Evolutionary conservation across 2,113 vertebrate genomes (phyloP), one percentile per base, ranked within the genome.

Genomic region (Carettochelys insculpta): DNA sequence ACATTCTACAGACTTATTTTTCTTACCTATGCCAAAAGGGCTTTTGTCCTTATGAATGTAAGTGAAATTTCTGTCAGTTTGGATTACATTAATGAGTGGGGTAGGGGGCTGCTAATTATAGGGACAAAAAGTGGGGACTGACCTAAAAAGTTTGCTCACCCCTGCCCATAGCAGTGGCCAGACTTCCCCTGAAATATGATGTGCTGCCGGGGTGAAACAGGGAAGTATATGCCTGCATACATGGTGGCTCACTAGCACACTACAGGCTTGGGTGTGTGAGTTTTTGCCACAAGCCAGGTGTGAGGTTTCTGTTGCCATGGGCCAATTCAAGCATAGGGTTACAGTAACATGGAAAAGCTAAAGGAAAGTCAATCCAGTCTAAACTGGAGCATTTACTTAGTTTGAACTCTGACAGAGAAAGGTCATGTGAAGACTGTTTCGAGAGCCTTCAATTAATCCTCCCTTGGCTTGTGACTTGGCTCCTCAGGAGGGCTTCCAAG

Each of bases 101-200:
- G n/a, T n/a, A n/a, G n/a, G n/a, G n/a, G n/a, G n/a, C n/a, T n/a
- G n/a, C n/a, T n/a, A n/a, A n/a, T n/a, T n/a, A n/a, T n/a, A n/a
- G n/a, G n/a, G n/a, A n/a, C n/a, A n/a, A n/a, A n/a, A n/a, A n/a
- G n/a, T n/a, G n/a, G n/a, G n/a, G n/a, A n/a, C n/a, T n/a, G n/a
- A n/a, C n/a, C n/a, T n/a, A n/a, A n/a, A n/a, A n/a, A n/a, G n/a
- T n/a, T n/a, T 50, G 48, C 11, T 11, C 11, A 50, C 48, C 48
- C 11, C 8, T 50, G 48, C n/a, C n/a, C n/a, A 54, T 58, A 78
- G 31, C 2, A 0, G 81, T n/a, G 78, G 76, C 78, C 82, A 78
- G 12, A 16, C 16, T 6, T 12, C 22, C 82, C 75, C 77, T 38
- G 77, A 47, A 10, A 0, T 0, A 50, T 82, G 61, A 4, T 1